Evolutionary conservation across 2,888 invertebrate genomes (phyloP).

Genomic region (Agrenia bidenticulata): DNA sequence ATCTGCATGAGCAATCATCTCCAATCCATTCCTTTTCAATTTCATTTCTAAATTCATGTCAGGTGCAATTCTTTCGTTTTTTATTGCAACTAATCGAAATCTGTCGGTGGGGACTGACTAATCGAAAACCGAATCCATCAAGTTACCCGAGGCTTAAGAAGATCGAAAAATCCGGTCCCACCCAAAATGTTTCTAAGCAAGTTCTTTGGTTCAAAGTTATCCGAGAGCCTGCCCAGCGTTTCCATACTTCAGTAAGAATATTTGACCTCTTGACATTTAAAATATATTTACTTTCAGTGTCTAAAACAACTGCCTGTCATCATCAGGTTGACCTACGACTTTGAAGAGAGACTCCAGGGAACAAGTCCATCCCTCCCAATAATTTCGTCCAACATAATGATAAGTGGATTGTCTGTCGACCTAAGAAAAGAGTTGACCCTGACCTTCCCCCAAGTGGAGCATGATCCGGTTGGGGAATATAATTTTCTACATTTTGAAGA

Average conservation of each 20-base stretch:
- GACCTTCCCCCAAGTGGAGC: neutral
- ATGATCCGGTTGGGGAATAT: neutral
- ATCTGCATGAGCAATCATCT: too few species aligned
- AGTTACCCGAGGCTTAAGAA: too few species aligned
- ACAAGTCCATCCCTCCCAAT: constrained; percentile 19
- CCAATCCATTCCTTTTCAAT: too few species aligned
- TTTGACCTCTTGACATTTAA: neutral
- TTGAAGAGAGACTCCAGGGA: constrained; percentile 26
- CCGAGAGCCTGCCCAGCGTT: neutral
- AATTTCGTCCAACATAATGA: constrained; percentile 18
- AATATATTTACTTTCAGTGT: too few species aligned
- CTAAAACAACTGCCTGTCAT: neutral
- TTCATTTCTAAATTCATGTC: too few species aligned
- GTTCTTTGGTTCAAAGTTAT: neutral
- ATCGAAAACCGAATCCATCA: too few species aligned
- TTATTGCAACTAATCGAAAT: too few species aligned
- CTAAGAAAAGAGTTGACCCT: neutral
- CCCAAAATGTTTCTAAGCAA: neutral
- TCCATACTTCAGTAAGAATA: constrained; percentile 23
- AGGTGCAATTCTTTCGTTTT: too few species aligned
- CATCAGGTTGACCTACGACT: constrained; percentile 23
- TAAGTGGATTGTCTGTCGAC: constrained; percentile 12
- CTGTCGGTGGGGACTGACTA: too few species aligned
- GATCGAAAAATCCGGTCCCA: too few species aligned
- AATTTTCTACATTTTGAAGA: neutral